Base-by-base conservation (phyloP, 2,888 invertebrate species). In the Camponotus fellah region DNA sequence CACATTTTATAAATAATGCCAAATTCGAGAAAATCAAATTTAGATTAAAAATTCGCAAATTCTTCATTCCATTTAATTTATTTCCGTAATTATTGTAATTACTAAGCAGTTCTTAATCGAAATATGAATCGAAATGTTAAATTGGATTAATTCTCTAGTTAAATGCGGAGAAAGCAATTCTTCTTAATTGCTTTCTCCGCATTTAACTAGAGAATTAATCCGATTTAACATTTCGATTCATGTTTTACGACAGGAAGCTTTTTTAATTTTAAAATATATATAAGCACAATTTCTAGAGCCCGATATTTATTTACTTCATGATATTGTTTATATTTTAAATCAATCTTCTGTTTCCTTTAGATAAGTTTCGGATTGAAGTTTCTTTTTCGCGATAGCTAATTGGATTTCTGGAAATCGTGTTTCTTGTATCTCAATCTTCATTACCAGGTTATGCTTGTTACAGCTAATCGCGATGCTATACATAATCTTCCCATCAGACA, bases 11-110 rank as follows among this genome's bases (percentile, higher is more conserved):
- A 43, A 69, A 71, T 17, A 4, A 40, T 43, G 32, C n/a, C 0
- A 12, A 17, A 34, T 17, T 68, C 3, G n/a, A n/a, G 10, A 17
- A 9, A 68, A 2, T 49, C 32, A n/a, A 17, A 71, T 34, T 58
- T 34, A 60, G 14, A 37, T 80, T 71, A 49, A 71, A 80, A 71
- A 71, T 21, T 71, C 3, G 12, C 49, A 37, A 65, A 76, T 37
- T 37, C 32, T 17, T 21, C 60, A 17, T 43, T 32, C 17, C 1
- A 3, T 26, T 26, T 17, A 60, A 71, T 60, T 71, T 71, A 60
- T 12, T 60, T 12, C 34, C 8, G 9, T 49, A 69, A 58, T 12
- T 69, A 17, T 6, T 9, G 9, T 60, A 71, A 43, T 79, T 17
- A 21, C n/a, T 40, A 76, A 71, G n/a, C 17, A 79, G 37, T 79